Evolutionary conservation across 2,113 vertebrate species (phyloP), one percentile per base, ranked within the genome.

Genomic region (Daphoenositta chrysoptera): DNA sequence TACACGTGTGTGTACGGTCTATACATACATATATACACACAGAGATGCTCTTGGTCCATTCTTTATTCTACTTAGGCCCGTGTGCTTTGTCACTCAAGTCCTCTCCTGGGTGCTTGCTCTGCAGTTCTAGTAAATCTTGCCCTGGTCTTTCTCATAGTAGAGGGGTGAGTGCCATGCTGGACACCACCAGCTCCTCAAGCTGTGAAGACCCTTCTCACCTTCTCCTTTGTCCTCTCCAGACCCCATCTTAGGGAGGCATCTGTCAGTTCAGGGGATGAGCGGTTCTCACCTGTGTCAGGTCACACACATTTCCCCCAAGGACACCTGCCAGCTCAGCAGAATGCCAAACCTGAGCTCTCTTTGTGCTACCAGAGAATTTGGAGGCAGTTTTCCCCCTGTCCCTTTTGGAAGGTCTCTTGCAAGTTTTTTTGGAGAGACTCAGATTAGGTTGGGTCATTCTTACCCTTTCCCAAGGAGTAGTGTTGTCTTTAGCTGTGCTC

Each of bases 191-290:
- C 89, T 93, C 72, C 83, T 92, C 68, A 58, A 89, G 81, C 84
- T 83, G 61, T 88, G 76, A 76, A 90, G 71, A 70, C 42, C 84
- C 42, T 88, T 80, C 63, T 90, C 27, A 79, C 90, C 81, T 91
- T 69, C 73, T 89, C 69, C 70, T 90, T 70, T 69, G 33, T 85
- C 54, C 75, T 83, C 75, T 65, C 7, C 44, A 90, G 63, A 18
- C 75, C 64, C 79, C 83, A 24, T 54, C 70, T 83, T 54, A 58
- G 45, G 5, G 54, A 87, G 89, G 23, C 42, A 10, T 31, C 22
- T 50, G 57, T 17, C 64, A 69, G 50, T 72, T 85, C 15, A 22
- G 39, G 56, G 51, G 40, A 27, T 47, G 9, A 63, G 30, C 2
- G 2, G 39, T 72, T 87, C 66, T 53, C 0, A 1, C 30, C 0